Percentiles rank a stretch among this genome's conserved stretches.
Conservation (phyloP, 2,113 vertebrate species). For the Mesembrinibis cayennensis region DNA sequence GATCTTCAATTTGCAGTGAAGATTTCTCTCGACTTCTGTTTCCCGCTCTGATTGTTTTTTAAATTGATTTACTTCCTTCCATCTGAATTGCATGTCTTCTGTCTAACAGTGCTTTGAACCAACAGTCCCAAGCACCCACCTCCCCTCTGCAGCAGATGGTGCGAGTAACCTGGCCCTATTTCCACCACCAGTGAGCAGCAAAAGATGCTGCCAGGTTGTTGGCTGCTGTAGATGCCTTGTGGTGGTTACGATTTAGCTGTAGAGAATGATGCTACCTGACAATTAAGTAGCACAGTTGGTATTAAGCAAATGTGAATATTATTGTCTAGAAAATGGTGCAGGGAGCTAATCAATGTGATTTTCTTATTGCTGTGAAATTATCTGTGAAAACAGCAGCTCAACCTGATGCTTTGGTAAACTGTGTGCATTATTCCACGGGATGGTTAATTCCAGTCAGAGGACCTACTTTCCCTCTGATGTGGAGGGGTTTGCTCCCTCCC, state of each 20-base stretch:
- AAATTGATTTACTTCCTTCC: neutral
- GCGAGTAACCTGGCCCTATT: neutral
- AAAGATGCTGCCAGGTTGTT: slow-evolving; percentile 6
- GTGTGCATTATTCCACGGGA: neutral
- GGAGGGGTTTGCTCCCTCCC: neutral
- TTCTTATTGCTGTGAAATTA: slow-evolving; percentile 46
- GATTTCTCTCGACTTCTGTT: neutral
- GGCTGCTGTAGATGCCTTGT: neutral
- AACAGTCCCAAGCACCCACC: neutral
- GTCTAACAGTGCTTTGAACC: neutral
- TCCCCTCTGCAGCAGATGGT: slow-evolving; percentile 35
- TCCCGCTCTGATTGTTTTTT: neutral
- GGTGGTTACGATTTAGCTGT: neutral
- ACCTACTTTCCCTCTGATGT: neutral
- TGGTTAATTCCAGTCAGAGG: neutral
- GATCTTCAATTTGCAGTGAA: neutral
- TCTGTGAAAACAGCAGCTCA: slow-evolving; percentile 13
- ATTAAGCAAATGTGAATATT: slow-evolving; percentile 36
- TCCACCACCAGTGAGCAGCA: neutral
- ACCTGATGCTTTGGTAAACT: neutral
- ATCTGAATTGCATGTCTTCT: neutral
- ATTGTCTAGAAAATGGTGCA: neutral
- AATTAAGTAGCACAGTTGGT: slow-evolving; percentile 3
- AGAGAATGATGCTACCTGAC: slow-evolving; percentile 15
- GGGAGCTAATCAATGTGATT: neutral